These are phyloP conservation scores for Omphaloscelis lunosa DNA, from an alignment of 2,888 invertebrate species.

Conservation along the genomic window DNA sequence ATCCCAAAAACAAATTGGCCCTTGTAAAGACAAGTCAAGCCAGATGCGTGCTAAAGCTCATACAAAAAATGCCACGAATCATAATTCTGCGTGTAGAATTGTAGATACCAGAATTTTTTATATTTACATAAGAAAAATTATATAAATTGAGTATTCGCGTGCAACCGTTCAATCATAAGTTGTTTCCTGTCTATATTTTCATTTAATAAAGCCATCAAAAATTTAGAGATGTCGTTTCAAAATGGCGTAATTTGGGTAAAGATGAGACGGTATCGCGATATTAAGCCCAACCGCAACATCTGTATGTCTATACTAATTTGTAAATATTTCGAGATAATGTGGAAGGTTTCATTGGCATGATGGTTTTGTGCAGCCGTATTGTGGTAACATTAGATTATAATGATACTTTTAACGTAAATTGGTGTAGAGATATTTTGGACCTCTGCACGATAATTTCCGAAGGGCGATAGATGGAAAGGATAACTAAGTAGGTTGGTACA, in stretches of 20 bases:
- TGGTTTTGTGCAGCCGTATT: constrained; percentile 47
- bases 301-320: constrained; percentile 58
- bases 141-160: constrained; percentile 63
- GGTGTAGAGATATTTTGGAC: constrained; percentile 1
- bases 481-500: background rate
- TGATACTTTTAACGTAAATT: constrained; percentile 20
- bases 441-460: background rate
- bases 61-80: constrained; percentile 40
- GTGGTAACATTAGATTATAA: constrained; percentile 49
- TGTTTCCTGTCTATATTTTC: constrained; percentile 61
- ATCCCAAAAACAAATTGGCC: background rate
- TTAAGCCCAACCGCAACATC: constrained; percentile 67
- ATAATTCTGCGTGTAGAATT: constrained; percentile 38
- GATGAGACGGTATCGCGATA: constrained; percentile 63
- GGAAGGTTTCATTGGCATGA: constrained; percentile 47
- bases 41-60: constrained; percentile 9
- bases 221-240: constrained; percentile 55
- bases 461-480: background rate
- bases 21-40: background rate
- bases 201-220: constrained; percentile 79
- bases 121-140: constrained; percentile 20
- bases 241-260: constrained; percentile 65
- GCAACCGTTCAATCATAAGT: constrained; percentile 50
- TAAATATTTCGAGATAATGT: constrained; percentile 58
- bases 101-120: constrained; percentile 17